Conservation (phyloP, 2,113 vertebrate species). For the Dendrocopos noguchii region DNA sequence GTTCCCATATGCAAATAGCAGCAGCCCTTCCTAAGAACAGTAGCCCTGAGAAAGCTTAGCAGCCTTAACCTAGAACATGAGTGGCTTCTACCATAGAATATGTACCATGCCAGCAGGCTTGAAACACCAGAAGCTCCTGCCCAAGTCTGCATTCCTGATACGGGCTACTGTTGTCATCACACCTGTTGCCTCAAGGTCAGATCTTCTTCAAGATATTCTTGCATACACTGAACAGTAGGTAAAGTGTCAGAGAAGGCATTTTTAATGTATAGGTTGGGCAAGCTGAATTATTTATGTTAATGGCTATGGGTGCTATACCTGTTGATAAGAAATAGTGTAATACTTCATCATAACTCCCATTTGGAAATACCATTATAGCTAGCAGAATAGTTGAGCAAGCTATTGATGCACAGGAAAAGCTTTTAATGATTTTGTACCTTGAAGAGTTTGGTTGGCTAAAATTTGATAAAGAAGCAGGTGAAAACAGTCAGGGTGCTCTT, state of each 20-base stretch:
- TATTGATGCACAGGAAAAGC: slow-evolving; percentile 2
- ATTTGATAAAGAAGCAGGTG: neutral
- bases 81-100: neutral
- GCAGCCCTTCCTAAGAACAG: neutral
- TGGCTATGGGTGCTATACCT: slow-evolving; percentile 4
- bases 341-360: neutral
- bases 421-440: slow-evolving; percentile 8
- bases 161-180: neutral
- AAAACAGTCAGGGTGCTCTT: neutral
- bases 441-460: neutral
- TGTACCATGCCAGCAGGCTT: neutral
- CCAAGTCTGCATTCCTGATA: neutral
- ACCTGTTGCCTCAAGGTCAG: neutral
- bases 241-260: neutral
- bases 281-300: slow-evolving; percentile 54
- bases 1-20: neutral
- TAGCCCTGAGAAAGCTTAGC: neutral
- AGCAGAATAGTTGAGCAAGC: neutral
- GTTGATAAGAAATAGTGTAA: slow-evolving; percentile 7
- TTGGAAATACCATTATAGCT: slow-evolving; percentile 10
- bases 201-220: neutral
- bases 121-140: neutral
- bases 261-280: neutral
- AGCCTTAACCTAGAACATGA: neutral
- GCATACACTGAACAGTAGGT: neutral